These are phyloP conservation scores for Rhopalosiphum maidis DNA, from an alignment of 1,140 invertebrate genomes.

Conservation along the genomic window DNA sequence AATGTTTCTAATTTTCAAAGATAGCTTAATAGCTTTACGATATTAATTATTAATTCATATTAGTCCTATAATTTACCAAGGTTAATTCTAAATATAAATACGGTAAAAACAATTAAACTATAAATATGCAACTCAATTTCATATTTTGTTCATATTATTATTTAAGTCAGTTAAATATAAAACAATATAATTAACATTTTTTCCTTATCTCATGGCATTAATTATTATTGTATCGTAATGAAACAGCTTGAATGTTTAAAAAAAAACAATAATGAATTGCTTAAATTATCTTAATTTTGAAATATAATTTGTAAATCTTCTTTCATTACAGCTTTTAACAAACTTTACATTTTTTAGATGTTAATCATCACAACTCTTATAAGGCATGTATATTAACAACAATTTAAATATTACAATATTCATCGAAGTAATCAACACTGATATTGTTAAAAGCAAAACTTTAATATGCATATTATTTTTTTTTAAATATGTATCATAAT, in stretches of 20 bases:
- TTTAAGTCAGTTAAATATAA: background rate
- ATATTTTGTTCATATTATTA: background rate
- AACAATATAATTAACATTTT: background rate
- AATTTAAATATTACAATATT: background rate
- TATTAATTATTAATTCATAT: background rate
- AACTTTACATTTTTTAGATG: background rate
- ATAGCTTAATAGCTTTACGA: no score
- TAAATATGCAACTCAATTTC: background rate
- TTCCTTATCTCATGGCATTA: background rate
- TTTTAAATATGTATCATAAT: background rate
- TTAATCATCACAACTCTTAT: background rate
- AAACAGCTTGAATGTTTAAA: background rate
- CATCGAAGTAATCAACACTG: background rate
- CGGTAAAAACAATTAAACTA: background rate
- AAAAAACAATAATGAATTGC: background rate
- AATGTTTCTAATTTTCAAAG: no score
- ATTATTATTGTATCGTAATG: background rate
- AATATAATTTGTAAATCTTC: background rate
- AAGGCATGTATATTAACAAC: background rate
- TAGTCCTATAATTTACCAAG: background rate
- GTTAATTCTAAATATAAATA: background rate
- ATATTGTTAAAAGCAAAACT: background rate
- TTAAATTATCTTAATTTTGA: background rate
- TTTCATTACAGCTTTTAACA: background rate
- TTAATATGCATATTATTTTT: background rate